Evolutionary conservation across 2,113 vertebrate genomes (phyloP).

Genomic region (Diadophis punctatus): DNA sequence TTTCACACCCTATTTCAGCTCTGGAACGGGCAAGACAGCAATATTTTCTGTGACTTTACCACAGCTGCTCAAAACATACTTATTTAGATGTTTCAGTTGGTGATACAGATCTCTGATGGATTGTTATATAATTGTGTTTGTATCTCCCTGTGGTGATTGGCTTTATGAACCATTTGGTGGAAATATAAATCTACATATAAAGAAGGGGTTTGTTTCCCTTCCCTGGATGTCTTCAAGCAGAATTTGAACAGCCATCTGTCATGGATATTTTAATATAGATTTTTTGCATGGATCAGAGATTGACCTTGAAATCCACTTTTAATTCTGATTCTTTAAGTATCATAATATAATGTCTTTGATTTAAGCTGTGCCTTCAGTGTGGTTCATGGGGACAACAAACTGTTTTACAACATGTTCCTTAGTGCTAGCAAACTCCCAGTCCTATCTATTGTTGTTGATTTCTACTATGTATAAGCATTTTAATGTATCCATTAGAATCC

Average conservation of each 20-base stretch:
- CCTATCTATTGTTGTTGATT: not conserved
- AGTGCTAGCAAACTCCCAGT: not conserved
- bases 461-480: not conserved
- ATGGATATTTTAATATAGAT: not conserved
- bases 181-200: not conserved
- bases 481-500: not conserved
- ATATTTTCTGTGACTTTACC: not conserved
- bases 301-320: not conserved
- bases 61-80: not conserved
- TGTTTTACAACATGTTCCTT: not conserved
- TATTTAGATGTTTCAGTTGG: not conserved
- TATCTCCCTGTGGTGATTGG: not conserved
- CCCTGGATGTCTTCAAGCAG: not conserved
- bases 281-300: not conserved
- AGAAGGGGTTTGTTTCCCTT: not conserved
- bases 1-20: not conserved
- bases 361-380: not conserved
- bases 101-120: not conserved
- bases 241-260: not conserved
- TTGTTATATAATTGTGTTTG: not conserved
- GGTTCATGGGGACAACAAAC: not conserved
- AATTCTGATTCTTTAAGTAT: not conserved
- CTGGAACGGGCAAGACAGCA: not conserved
- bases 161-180: not conserved
- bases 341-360: not conserved